Base-by-base conservation (phyloP, 2,888 invertebrate genomes). In the Tricholauxania praeusta region DNA sequence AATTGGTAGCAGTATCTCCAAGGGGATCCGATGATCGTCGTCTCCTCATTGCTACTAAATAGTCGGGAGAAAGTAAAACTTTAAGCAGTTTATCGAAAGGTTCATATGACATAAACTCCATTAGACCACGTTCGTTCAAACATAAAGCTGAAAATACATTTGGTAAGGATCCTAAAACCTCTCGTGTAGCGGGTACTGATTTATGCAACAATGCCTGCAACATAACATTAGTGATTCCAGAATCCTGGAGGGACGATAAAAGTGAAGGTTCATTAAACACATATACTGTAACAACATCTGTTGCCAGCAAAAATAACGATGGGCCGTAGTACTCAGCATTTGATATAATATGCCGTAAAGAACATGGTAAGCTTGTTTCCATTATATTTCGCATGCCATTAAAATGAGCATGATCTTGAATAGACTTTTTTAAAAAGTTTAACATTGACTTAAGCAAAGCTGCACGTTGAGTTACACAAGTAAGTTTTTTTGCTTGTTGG, bases 301-400 rank as follows among this genome's bases (percentile, higher is more conserved):
- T 93, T 76, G 94, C 94, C 64, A 95, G 87, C 49, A 95, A 88
- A 86, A 96, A 96, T 68, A 96, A 86, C 1, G 95, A 95, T 14
- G 95, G 93, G 0, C 96, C 96, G 84, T 96, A 96, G 84, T 95
- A 96, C 82, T 96, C 95, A 0, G 95, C 93, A 88, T 96, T 96
- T 78, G 94, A 94, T 76, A 96, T 94, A 48, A 96, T 94, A 81
- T 93, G 93, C 79, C 94, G 93, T 75, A 96, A 85, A 0, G 94
- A 93, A 62, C 91, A 90, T 0, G 96, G 95, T 75, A 96, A 85
- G 28, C 93, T 92, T 2, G 94, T 94, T 85, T 96, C 95, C 95
- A 96, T 96, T 39, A 96, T 91, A 82, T 94, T 94, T 59, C 95
- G 89, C 82, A 94, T 94, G 78, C 92, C 93, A 81, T 94, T 94